Base-by-base conservation (phyloP, 2,888 invertebrate genomes). In the Philaethria dido region DNA sequence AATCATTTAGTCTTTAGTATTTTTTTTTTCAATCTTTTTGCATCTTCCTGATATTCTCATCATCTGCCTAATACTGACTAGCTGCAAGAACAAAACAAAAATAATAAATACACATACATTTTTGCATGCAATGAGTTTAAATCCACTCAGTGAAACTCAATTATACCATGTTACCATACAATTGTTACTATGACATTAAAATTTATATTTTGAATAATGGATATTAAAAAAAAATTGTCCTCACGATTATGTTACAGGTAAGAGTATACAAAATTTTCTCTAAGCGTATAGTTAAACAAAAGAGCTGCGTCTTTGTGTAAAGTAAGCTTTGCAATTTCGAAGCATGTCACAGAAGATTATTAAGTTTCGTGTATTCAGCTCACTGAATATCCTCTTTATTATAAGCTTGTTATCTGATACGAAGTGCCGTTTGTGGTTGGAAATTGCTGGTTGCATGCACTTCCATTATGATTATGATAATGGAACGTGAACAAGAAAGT, bases 401-500 rank as follows among this genome's bases (percentile, higher is more conserved):
- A 81, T 75, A 78, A 77, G 79, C 80, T 79, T 83, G 82, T 86
- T 86, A 85, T 75, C 79, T 80, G 83, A 83, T 83, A 77, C 81
- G 85, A 83, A 80, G 79, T 80, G 79, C 64, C 39, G 59, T 83
- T 83, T 80, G 80, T 77, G 78, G 78, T 78, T 79, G 82, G 77
- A 86, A 88, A 89, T 88, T 87, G 85, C 82, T 78, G 82, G 78
- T 83, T 88, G 87, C 86, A 65, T 67, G 45, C 60, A 88, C 83
- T 83, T 81, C 83, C 84, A 88, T 88, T 86, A 88, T 81, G 82
- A 83, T 86, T 78, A 79, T 77, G 75, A 78, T 74, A 84, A 86
- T 84, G 84, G 83, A 80, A 83, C 79, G 80, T 78, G 83, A 80
- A 83, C 81, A 85, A 82, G 88, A 89, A 88, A 89, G 86, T 80